Conservation (phyloP, 1,140 invertebrate species). For the Hermatobates lingyangjiaoensis region DNA sequence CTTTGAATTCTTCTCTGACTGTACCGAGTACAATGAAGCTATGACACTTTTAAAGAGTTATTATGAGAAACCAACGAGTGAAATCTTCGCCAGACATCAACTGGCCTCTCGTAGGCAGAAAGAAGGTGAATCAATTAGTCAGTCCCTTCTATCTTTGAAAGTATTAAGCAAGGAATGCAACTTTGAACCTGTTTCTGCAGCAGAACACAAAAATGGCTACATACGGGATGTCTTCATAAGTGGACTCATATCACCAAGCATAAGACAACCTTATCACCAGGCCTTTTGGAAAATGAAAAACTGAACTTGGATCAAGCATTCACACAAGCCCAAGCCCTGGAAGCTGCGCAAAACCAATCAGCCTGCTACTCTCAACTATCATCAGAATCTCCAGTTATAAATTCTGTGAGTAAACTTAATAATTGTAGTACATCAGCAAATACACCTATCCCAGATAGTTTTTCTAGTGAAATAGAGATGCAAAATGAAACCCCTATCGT, state of each 20-base stretch:
- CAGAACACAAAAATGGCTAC: conserved; percentile 6
- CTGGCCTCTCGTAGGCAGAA: not conserved
- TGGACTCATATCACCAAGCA: not conserved
- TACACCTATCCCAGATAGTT: no score
- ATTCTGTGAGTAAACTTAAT: no score
- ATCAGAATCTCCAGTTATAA: no score
- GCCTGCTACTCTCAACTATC: not conserved
- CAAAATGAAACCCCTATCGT: no score
- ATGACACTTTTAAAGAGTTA: not conserved
- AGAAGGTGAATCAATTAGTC: conserved; percentile 3
- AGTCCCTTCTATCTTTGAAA: conserved; percentile 5
- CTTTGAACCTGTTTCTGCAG: conserved; percentile 8
- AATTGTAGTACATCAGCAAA: no score
- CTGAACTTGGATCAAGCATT: conserved; percentile 1
- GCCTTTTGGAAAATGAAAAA: conserved; percentile 1
- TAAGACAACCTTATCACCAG: no score
- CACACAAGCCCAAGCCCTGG: not conserved
- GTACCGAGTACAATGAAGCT: not conserved
- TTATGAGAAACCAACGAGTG: conserved; percentile 6
- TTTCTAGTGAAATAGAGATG: no score
- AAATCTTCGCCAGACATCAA: conserved; percentile 3
- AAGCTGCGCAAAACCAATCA: not conserved
- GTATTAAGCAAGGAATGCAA: conserved; percentile 5
- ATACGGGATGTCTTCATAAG: conserved; percentile 8
- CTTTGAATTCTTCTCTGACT: not conserved